Conservation (phyloP, 2,797 vertebrate genomes). For the Furcifer pardalis region DNA sequence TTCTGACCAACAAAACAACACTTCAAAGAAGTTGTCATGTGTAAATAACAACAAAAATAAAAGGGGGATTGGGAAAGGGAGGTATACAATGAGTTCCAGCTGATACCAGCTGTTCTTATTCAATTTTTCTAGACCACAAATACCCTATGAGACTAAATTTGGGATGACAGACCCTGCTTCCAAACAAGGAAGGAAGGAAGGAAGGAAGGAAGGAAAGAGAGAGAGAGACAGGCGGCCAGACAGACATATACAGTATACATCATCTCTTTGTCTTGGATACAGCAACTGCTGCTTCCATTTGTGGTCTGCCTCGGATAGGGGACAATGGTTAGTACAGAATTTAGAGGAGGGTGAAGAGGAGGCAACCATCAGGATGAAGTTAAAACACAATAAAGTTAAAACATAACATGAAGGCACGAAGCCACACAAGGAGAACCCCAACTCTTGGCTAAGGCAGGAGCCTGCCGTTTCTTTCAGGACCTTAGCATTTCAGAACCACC, state of each 20-base stretch:
- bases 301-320: conserved; percentile 57
- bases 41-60: conserved; percentile 46
- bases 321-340: conserved; percentile 58
- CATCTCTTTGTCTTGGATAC: conserved; percentile 70
- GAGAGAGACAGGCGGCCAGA: too few species aligned
- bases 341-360: not conserved
- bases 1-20: conserved; percentile 36
- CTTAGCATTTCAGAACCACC: too few species aligned
- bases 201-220: conserved; percentile 50
- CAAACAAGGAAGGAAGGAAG: conserved; percentile 61
- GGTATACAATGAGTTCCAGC: conserved; percentile 43
- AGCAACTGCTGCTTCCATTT: conserved; percentile 66
- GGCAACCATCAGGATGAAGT: too few species aligned
- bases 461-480: too few species aligned
- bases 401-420: too few species aligned
- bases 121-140: not conserved
- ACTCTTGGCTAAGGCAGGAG: too few species aligned
- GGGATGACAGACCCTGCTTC: not conserved
- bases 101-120: conserved; percentile 52
- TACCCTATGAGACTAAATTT: not conserved
- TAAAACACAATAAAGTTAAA: too few species aligned
- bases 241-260: not conserved
- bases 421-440: too few species aligned
- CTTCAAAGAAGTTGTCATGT: conserved; percentile 41
- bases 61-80: not conserved